Evolutionary conservation across 1,140 invertebrate species (phyloP).

Genomic region (Drosophila sp.): DNA sequence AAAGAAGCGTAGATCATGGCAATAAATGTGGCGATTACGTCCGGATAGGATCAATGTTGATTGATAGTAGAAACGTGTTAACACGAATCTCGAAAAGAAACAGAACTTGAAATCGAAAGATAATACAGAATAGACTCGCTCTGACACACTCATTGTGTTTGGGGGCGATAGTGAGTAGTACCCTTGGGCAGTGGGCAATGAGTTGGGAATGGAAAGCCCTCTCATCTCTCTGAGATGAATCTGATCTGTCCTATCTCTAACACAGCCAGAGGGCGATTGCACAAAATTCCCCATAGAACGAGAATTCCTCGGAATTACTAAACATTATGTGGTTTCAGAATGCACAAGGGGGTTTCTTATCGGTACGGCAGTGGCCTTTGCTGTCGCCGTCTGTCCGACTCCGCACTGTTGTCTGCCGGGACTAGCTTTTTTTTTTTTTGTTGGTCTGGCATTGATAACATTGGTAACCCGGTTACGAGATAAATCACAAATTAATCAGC

Average conservation of each 20-base stretch:
- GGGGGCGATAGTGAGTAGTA: neutral
- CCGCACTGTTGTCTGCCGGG: neutral
- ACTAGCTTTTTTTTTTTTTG: conserved; percentile 29
- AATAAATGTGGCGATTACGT: no score
- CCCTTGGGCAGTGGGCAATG: neutral
- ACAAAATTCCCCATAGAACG: conserved; percentile 5
- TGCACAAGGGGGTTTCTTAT: conserved; percentile 58
- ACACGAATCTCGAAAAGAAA: neutral
- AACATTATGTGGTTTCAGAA: conserved; percentile 17
- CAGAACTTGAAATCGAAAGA: neutral
- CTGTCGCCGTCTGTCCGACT: conserved; percentile 4
- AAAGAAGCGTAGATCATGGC: no score
- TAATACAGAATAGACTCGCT: neutral
- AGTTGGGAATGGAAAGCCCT: conserved; percentile 6
- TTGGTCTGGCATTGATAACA: conserved; percentile 67
- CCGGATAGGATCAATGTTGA: neutral
- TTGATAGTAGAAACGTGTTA: neutral
- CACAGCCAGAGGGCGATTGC: neutral
- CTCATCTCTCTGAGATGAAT: neutral
- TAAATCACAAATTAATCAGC: conserved; percentile 70
- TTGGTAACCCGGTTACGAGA: conserved; percentile 63
- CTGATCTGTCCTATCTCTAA: conserved; percentile 12
- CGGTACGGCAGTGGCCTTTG: conserved; percentile 23
- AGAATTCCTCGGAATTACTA: conserved; percentile 17
- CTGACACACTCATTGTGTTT: conserved; percentile 3